phyloP scores from a whole-genome alignment of 2,797 vertebrate species.

The Eospalax fontanierii region DNA sequence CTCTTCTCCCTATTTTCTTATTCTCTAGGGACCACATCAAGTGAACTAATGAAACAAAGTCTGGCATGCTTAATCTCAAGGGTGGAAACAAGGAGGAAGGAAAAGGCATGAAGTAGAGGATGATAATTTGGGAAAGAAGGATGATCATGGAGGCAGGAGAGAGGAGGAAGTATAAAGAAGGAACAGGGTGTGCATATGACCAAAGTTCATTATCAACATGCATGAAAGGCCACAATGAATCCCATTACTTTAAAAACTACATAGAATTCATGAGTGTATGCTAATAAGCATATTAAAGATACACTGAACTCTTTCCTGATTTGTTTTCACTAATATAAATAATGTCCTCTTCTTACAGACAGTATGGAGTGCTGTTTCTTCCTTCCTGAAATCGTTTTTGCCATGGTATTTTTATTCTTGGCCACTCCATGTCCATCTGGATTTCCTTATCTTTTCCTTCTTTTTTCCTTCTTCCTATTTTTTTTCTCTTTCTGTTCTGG shows the following conservation, averaged over 20 bases:
- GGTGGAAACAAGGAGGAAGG: neutral
- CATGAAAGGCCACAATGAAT: neutral
- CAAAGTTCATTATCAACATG: neutral
- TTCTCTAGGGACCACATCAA: neutral
- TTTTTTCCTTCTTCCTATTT: neutral
- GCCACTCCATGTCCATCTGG: neutral
- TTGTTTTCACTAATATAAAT: conserved; percentile 34
- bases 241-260: neutral
- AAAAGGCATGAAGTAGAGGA: neutral
- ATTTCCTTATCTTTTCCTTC: neutral
- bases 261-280: neutral
- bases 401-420: neutral
- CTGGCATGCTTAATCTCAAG: neutral
- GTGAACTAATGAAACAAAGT: neutral
- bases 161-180: neutral
- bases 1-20: neutral
- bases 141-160: neutral
- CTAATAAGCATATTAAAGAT: neutral
- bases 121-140: neutral
- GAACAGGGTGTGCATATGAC: neutral
- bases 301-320: neutral
- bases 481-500: neutral
- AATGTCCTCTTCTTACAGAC: neutral
- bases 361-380: neutral
- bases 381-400: neutral